phyloP scores from a whole-genome alignment of 2,113 vertebrate species.

The Corvus cornix region DNA sequence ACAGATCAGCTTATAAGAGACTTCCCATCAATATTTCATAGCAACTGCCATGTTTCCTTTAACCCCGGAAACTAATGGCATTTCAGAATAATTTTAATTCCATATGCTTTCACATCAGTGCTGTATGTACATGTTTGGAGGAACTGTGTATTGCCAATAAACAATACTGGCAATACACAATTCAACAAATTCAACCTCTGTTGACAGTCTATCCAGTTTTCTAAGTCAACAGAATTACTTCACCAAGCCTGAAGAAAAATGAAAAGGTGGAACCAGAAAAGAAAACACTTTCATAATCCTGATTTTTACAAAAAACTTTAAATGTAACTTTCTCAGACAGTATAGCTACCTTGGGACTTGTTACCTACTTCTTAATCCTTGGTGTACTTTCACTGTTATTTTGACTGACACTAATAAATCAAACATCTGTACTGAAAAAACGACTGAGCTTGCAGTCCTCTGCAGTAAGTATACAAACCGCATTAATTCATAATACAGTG shows the following conservation, averaged over 20 bases:
- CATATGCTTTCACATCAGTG: background rate
- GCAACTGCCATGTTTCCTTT: background rate
- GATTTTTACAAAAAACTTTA: background rate
- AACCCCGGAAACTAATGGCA: background rate
- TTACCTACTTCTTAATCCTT: background rate
- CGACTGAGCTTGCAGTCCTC: background rate
- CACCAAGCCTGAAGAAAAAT: background rate
- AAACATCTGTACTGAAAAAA: background rate
- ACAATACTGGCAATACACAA: too few relatives aligned
- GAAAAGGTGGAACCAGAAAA: background rate
- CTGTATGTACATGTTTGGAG: background rate
- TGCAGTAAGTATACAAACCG: fast-evolving
- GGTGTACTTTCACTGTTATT: background rate
- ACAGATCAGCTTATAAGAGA: background rate
- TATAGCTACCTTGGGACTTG: background rate
- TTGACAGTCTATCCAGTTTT: background rate
- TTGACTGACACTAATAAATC: background rate
- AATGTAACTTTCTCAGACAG: background rate
- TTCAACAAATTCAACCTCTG: background rate
- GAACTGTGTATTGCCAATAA: background rate
- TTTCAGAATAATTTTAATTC: background rate
- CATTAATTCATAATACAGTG: background rate
- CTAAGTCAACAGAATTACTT: background rate
- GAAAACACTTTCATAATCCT: background rate
- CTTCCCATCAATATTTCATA: background rate